Evolutionary conservation across 2,888 invertebrate genomes (phyloP).

Genomic region (Pseudolycoriella hygida): DNA sequence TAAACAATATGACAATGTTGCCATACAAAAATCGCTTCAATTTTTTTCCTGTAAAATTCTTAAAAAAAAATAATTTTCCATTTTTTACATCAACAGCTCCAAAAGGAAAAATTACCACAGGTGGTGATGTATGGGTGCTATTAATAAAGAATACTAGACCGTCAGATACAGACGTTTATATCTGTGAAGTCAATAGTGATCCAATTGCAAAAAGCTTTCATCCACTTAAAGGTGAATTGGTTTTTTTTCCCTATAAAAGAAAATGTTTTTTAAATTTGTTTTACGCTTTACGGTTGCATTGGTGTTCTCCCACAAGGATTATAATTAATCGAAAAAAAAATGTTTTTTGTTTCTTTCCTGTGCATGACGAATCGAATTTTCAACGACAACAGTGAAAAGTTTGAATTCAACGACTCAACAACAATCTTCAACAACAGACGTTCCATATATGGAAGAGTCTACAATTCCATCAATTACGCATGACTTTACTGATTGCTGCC

Average conservation of each 20-base stretch:
- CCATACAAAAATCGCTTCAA: not conserved
- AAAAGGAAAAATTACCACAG: slow-evolving; percentile 30
- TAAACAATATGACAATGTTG: not conserved
- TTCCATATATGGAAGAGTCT: slow-evolving; percentile 1
- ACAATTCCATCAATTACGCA: slow-evolving; percentile 26
- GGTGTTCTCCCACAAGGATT: too few relatives aligned
- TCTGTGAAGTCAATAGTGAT: slow-evolving; percentile 67
- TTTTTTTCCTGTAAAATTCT: not conserved
- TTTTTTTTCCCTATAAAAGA: too few relatives aligned
- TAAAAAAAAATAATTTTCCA: not conserved
- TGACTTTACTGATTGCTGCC: slow-evolving; percentile 69
- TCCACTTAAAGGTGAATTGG: slow-evolving; percentile 45
- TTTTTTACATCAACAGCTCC: slow-evolving; percentile 11
- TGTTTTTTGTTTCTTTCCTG: not conserved
- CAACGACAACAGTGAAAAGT: not conserved
- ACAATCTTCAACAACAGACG: not conserved
- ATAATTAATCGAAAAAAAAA: not conserved
- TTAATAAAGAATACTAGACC: slow-evolving; percentile 51
- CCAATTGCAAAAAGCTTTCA: slow-evolving; percentile 65
- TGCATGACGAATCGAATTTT: not conserved
- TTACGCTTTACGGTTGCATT: too few relatives aligned
- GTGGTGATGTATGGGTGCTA: slow-evolving; percentile 73
- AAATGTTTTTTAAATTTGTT: too few relatives aligned
- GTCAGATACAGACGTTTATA: slow-evolving; percentile 59
- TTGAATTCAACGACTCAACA: not conserved